Percentiles rank a stretch among this genome's conserved stretches.
Conservation (phyloP, 2,888 invertebrate species). For the Phengaris alcon region DNA sequence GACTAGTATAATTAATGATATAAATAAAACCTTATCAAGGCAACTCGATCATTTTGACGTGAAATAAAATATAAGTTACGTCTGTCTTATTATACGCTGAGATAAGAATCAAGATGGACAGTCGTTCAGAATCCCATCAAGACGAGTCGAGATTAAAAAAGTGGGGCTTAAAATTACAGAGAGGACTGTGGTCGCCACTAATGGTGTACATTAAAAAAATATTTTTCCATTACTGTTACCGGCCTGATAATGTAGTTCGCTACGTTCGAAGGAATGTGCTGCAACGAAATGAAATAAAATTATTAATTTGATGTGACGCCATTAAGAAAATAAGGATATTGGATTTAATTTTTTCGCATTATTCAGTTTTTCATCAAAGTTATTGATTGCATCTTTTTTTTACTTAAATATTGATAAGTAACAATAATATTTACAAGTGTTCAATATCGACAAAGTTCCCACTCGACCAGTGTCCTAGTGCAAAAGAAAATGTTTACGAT, state of each 20-base stretch:
- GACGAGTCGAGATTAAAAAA: slow-evolving; percentile 59
- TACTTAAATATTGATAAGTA: background rate
- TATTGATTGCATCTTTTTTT: background rate
- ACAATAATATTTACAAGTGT: no score
- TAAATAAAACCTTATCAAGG: slow-evolving; percentile 74
- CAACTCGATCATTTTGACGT: slow-evolving; percentile 73
- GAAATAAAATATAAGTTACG: slow-evolving; percentile 78
- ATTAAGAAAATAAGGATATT: background rate
- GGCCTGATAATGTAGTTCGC: slow-evolving; percentile 56
- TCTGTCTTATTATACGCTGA: slow-evolving; percentile 74
- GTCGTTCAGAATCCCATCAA: slow-evolving; percentile 74
- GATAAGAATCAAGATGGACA: slow-evolving; percentile 76
- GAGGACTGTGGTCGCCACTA: slow-evolving; percentile 66
- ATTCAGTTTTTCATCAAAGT: background rate
- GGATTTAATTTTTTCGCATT: background rate
- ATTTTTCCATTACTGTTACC: slow-evolving; percentile 64
- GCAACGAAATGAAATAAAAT: background rate
- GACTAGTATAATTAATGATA: slow-evolving; percentile 61
- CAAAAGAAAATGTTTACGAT: no score
- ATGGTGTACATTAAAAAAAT: slow-evolving; percentile 75
- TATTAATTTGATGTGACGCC: background rate
- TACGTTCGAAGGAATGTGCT: slow-evolving; percentile 41
- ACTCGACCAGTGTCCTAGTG: no score
- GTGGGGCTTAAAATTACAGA: slow-evolving; percentile 69
- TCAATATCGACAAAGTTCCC: no score